Conservation (phyloP, 2,888 invertebrate species). For the Amiota mariae region DNA sequence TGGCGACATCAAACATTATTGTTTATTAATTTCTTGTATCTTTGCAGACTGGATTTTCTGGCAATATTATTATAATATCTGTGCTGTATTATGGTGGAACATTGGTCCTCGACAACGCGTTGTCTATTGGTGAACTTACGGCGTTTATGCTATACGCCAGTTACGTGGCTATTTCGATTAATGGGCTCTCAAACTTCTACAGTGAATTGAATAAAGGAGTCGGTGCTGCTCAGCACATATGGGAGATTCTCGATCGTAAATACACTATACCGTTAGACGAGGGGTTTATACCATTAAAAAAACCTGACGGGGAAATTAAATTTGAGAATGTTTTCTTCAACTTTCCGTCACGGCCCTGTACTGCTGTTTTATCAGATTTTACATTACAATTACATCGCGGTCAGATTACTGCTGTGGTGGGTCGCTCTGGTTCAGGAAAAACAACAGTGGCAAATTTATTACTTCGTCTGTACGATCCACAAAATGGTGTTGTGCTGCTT, state of each 20-base stretch:
- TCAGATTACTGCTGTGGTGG: constrained; percentile 86
- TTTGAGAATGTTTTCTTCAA: constrained; percentile 84
- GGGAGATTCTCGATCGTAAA: constrained; percentile 89
- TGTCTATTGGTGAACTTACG: constrained; percentile 91
- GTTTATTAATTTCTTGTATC: constrained; percentile 37
- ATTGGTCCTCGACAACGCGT: constrained; percentile 85
- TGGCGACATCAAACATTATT: not conserved
- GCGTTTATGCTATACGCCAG: constrained; percentile 96
- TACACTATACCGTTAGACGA: constrained; percentile 82
- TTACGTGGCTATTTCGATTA: constrained; percentile 92
- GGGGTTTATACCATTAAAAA: constrained; percentile 68
- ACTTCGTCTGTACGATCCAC: constrained; percentile 89
- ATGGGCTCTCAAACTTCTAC: constrained; percentile 93
- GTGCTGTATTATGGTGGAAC: constrained; percentile 94
- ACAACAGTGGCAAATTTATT: constrained; percentile 91
- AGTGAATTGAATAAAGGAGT: constrained; percentile 94
- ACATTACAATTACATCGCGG: constrained; percentile 80
- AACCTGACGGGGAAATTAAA: constrained; percentile 78
- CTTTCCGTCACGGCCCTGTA: constrained; percentile 80
- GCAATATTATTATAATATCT: constrained; percentile 90
- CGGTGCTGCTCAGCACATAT: constrained; percentile 91
- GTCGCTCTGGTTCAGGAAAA: constrained; percentile 95
- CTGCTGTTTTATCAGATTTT: constrained; percentile 79
- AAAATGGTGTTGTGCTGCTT: constrained; percentile 80
- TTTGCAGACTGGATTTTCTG: constrained; percentile 86